Conservation (phyloP, 1,140 invertebrate genomes). For the Galleria mellonella region DNA sequence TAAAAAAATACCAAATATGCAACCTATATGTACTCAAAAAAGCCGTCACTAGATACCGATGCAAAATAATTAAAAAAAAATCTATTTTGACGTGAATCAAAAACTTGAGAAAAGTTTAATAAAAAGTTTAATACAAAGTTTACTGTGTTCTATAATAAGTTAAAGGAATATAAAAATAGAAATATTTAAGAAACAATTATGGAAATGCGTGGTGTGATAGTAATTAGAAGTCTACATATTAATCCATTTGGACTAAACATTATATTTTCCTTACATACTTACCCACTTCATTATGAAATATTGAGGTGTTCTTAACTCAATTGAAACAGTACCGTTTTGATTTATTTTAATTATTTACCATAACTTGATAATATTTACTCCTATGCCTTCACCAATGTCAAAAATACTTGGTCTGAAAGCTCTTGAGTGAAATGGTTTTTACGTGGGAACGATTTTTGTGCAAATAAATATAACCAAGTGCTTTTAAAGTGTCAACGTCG, state of each 20-base stretch:
- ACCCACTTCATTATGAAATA: not conserved
- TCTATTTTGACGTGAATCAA: slow-evolving; percentile 21
- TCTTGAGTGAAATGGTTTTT: slow-evolving; percentile 74
- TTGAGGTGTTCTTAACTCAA: not conserved
- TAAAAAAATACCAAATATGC: not conserved
- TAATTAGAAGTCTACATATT: slow-evolving; percentile 13
- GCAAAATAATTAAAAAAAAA: slow-evolving; percentile 14
- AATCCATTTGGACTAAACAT: not conserved
- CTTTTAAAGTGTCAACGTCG: slow-evolving; percentile 56
- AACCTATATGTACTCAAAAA: not conserved
- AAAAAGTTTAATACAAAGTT: slow-evolving; percentile 23
- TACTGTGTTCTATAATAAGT: slow-evolving; percentile 8
- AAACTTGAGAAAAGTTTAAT: slow-evolving; percentile 28
- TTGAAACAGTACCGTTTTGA: not conserved
- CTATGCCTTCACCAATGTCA: slow-evolving; percentile 10
- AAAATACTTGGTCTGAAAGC: slow-evolving; percentile 66
- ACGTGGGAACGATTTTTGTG: slow-evolving; percentile 75
- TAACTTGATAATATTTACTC: slow-evolving; percentile 8
- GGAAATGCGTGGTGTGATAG: slow-evolving; percentile 31
- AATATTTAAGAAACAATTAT: not conserved
- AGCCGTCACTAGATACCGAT: not conserved
- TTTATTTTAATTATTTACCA: slow-evolving; percentile 3
- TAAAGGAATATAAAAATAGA: slow-evolving; percentile 9
- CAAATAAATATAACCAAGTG: slow-evolving; percentile 56
- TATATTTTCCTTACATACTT: not conserved